Base-by-base conservation (phyloP, 2,888 invertebrate genomes). In the Pyralis farinalis region DNA sequence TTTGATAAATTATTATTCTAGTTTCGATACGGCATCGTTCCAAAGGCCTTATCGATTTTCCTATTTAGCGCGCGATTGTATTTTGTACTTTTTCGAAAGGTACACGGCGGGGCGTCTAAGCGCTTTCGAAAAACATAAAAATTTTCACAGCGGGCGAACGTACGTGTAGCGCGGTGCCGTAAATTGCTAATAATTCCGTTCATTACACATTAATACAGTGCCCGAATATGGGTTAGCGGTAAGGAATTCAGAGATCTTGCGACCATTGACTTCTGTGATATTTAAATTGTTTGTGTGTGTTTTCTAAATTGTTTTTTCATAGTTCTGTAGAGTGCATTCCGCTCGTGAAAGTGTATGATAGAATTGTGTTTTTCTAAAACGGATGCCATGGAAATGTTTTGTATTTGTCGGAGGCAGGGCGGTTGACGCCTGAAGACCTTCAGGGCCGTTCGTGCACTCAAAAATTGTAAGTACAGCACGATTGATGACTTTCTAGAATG, bases 1-100 rank as follows among this genome's bases (percentile, higher is more conserved):
- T 88, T 88, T 86, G 87, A 86, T 87, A 85, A 87, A 87, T 85
- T 81, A 80, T 82, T 80, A 82, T 86, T 80, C 74, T 80, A 84
- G 79, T 83, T 86, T 80, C 70, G 72, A 74, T 75, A 73, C 78
- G 71, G 72, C 71, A 70, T 68, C 71, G 66, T 66, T 66, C 66
- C 69, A 71, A 72, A 82, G 79, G 78, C 74, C 78, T 79, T 81
- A 86, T 87, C 86, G 86, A 84, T 87, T 86, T 86, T 87, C 79
- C 76, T 83, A 84, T 86, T 85, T 82, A 79, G 74, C 77, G 77
- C 82, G 76, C 71, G 75, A 75, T 70, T 72, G 68, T 80, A 80
- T 83, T 83, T 85, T 81, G 74, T 82, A 76, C 77, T 72, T 84
- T 86, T 86, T 84, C 77, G 84, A 85, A 83, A 85, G 81, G 82